phyloP scores from a whole-genome alignment of 2,113 vertebrate genomes.

The Orcinus orca region DNA sequence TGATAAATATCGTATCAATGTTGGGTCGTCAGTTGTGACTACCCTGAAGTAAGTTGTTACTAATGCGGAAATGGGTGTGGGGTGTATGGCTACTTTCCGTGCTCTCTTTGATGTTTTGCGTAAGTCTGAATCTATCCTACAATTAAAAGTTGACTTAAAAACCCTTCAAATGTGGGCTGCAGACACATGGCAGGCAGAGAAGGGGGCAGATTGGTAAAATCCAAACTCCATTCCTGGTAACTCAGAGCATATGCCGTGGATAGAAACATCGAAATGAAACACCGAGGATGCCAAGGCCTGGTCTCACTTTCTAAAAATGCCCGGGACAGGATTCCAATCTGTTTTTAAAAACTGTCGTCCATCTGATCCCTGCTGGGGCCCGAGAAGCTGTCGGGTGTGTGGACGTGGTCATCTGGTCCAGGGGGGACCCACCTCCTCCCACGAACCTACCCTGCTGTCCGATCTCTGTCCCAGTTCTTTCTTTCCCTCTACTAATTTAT shows the following conservation, averaged over 20 bases:
- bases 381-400: fast-evolving
- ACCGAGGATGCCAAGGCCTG: fast-evolving
- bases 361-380: fast-evolving
- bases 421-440: neutral
- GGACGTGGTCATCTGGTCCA: fast-evolving
- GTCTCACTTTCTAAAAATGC: neutral
- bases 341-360: fast-evolving
- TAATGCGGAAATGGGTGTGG: fast-evolving
- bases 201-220: too few relatives aligned
- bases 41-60: fast-evolving
- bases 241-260: fast-evolving
- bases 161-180: neutral
- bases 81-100: fast-evolving
- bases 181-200: neutral
- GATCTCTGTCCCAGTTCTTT: fast-evolving
- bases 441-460: fast-evolving
- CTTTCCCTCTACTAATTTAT: too few relatives aligned
- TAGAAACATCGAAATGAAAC: fast-evolving
- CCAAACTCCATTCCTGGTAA: fast-evolving
- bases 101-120: neutral
- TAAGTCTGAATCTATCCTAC: fast-evolving
- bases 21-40: fast-evolving
- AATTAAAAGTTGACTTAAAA: neutral
- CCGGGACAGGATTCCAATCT: neutral
- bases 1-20: fast-evolving